Conservation (phyloP, 2,888 invertebrate species). For the Epinotia ramella region DNA sequence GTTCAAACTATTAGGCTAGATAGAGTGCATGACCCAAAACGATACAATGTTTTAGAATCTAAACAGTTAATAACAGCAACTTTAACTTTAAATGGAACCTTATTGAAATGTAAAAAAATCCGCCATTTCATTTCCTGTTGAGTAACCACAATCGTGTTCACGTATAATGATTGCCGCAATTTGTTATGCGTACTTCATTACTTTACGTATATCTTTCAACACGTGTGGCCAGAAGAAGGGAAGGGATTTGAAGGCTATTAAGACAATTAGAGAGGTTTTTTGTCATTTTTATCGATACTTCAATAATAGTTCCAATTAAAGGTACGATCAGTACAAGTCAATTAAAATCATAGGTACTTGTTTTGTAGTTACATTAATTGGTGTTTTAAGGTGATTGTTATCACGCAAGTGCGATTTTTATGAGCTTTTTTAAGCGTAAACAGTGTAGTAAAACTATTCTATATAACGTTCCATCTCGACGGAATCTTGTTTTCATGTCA, state of each 20-base stretch:
- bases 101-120: neutral
- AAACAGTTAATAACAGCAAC: neutral
- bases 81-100: neutral
- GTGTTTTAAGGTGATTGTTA: slow-evolving; percentile 13
- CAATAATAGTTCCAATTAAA: slow-evolving; percentile 26
- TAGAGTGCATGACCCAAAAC: neutral
- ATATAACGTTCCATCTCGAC: no score
- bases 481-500: no score
- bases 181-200: slow-evolving; percentile 15
- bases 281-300: slow-evolving; percentile 12
- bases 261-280: slow-evolving; percentile 18
- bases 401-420: slow-evolving; percentile 4
- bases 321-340: slow-evolving; percentile 6
- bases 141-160: neutral
- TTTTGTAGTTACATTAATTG: slow-evolving; percentile 3
- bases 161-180: neutral
- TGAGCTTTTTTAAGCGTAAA: neutral
- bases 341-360: slow-evolving; percentile 4
- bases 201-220: slow-evolving; percentile 9
- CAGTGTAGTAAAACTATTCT: neutral
- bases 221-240: slow-evolving; percentile 10
- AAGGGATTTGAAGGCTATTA: slow-evolving; percentile 20
- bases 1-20: no score
- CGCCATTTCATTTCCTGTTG: slow-evolving; percentile 4
- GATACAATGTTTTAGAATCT: neutral